These are phyloP conservation scores for Heliconius congener DNA, from an alignment of 1,140 invertebrate genomes.

Conservation along the genomic window DNA sequence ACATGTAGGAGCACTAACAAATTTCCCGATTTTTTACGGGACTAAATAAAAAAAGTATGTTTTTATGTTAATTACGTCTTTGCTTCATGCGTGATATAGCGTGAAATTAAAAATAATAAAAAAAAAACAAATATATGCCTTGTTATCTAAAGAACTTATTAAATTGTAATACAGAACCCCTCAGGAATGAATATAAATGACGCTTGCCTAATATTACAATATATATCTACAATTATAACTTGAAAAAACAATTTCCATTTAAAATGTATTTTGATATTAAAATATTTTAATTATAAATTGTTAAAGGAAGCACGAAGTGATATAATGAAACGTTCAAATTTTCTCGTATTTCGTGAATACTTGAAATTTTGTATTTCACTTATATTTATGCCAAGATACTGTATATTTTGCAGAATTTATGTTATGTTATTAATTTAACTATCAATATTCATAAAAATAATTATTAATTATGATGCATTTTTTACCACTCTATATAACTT, in stretches of 20 bases:
- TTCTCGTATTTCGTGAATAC: neutral
- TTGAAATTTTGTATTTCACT: neutral
- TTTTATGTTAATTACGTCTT: too few relatives aligned
- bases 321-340: constrained; percentile 4
- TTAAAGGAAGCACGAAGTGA: neutral
- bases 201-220: neutral
- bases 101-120: too few relatives aligned
- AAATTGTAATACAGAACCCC: neutral
- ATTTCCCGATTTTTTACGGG: too few relatives aligned
- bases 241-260: neutral
- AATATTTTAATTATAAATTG: constrained; percentile 13
- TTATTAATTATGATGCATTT: neutral
- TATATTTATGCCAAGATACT: neutral
- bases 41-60: too few relatives aligned
- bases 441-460: neutral
- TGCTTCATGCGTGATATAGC: too few relatives aligned
- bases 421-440: neutral
- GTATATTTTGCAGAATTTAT: neutral
- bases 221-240: neutral
- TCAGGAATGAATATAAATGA: neutral
- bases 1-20: too few relatives aligned
- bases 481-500: neutral
- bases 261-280: neutral
- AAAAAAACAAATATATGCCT: too few relatives aligned
- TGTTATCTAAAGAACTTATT: too few relatives aligned